A percentile compares a stretch with the other conserved stretches of the same genome.
phyloP scores from a whole-genome alignment of 1,140 invertebrate species.

The Ruditapes philippinarum region DNA sequence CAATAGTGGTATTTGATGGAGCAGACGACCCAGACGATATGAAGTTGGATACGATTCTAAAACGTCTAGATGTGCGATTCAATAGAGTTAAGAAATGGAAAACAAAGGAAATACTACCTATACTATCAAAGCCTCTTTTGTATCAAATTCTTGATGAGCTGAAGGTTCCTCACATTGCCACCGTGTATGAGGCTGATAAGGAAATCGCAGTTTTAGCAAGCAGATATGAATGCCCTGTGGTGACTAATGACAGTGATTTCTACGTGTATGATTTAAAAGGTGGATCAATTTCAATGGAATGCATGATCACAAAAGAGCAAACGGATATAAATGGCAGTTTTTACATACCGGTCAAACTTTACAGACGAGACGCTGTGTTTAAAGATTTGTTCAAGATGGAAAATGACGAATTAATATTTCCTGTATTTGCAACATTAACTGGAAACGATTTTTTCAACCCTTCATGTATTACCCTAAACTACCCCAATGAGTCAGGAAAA shows the following conservation, averaged over 20 bases:
- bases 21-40: slow-evolving; percentile 90
- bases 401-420: slow-evolving; percentile 88
- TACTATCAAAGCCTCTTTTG: slow-evolving; percentile 91
- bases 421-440: slow-evolving; percentile 92
- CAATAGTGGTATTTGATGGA: slow-evolving; percentile 94
- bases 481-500: slow-evolving; percentile 86
- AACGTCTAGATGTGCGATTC: not conserved
- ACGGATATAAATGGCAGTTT: slow-evolving; percentile 33
- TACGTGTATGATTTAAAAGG: slow-evolving; percentile 92
- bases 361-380: slow-evolving; percentile 90
- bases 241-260: slow-evolving; percentile 97
- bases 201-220: slow-evolving; percentile 93
- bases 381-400: slow-evolving; percentile 85
- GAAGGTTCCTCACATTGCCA: slow-evolving; percentile 90
- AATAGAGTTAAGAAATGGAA: slow-evolving; percentile 61
- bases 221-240: slow-evolving; percentile 92
- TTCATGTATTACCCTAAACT: slow-evolving; percentile 90
- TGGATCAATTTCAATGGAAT: slow-evolving; percentile 92
- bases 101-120: slow-evolving; percentile 81
- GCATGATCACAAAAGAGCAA: not conserved
- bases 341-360: slow-evolving; percentile 91
- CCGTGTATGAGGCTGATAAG: slow-evolving; percentile 95
- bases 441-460: slow-evolving; percentile 95
- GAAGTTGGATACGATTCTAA: slow-evolving; percentile 91
- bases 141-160: slow-evolving; percentile 90